Base-by-base conservation (phyloP, 2,113 vertebrate genomes). In the Phocoena sinus region DNA sequence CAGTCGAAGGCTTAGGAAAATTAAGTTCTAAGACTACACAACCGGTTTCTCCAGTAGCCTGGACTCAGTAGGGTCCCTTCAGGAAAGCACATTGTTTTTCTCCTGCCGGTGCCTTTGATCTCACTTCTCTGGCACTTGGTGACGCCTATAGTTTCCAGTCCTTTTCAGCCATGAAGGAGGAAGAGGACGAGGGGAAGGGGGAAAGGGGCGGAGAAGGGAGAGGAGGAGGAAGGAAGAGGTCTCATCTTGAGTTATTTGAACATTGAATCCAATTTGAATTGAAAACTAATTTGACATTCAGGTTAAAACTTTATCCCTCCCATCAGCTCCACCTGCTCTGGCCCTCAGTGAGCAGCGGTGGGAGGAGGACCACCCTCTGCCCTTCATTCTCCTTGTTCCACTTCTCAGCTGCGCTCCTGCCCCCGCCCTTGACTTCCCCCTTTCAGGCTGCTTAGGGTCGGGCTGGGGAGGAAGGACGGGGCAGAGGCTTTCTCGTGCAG, bases 321-420 rank as follows among this genome's bases (percentile, higher is more conserved):
- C 5, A 3, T 28, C 74, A 60, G 25, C 5, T 14, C 58, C 41
- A 23, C 23, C n/a, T 53, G 15, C 17, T 71, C 62, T 47, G 53
- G 76, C 44, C 36, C 26, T n/a, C 47, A 44, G 67, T 44, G 6
- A 44, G 12, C 11, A 4, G 5, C 2, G 0, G 5, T 8, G 65
- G 47, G 20, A 0, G 3, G 20, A 14, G 36, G 47, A 0, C 2
- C 2, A 33, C 20, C 9, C 0, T 20, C 47, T 28, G 60, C 15
- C 67, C 62, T 23, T 33, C 6, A 1, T 63, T 58, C 26, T 82
- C 25, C 1, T 3, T 8, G 3, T 10, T 77, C 25, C 21, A 3
- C 21, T 33, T 80, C 23, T 36, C 12, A 9, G 20, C n/a, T 0
- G 4, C 8, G 25, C 21, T 4, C 8, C 50, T 6, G 53, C 21